A percentile compares a stretch with the other conserved stretches of the same genome.
Evolutionary conservation across 2,113 vertebrate genomes (phyloP).

Genomic region (Alligator sinensis): DNA sequence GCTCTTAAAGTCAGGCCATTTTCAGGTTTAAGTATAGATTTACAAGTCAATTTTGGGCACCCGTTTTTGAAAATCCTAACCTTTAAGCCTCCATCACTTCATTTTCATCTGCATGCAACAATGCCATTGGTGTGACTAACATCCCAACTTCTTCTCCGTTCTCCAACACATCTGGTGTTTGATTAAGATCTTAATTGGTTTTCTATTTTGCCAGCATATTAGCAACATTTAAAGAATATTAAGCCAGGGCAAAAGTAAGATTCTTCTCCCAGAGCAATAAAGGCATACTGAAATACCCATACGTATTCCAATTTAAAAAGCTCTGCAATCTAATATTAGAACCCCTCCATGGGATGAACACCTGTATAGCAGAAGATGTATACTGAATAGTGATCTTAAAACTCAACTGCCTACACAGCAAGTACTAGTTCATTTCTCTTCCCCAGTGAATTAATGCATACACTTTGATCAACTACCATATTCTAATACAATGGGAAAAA

Average conservation of each 20-base stretch:
- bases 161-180: not conserved
- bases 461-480: not conserved
- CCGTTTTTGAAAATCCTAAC: not conserved
- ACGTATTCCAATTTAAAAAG: too few species aligned
- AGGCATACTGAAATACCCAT: too few species aligned
- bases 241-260: not conserved
- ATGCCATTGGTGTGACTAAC: not conserved
- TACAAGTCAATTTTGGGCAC: not conserved
- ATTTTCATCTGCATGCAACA: not conserved
- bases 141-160: not conserved
- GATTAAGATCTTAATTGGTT: not conserved
- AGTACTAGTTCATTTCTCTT: not conserved
- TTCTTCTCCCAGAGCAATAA: not conserved
- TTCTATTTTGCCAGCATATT: not conserved
- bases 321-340: too few species aligned
- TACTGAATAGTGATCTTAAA: not conserved
- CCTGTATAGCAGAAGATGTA: not conserved
- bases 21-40: not conserved
- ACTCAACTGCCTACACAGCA: not conserved
- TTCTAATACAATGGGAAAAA: not conserved
- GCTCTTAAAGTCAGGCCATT: not conserved
- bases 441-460: not conserved
- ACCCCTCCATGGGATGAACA: too few species aligned
- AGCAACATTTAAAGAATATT: not conserved
- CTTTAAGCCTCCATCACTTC: not conserved